Base-by-base conservation (phyloP, 2,888 invertebrate genomes). In the Horisme vitalbata region DNA sequence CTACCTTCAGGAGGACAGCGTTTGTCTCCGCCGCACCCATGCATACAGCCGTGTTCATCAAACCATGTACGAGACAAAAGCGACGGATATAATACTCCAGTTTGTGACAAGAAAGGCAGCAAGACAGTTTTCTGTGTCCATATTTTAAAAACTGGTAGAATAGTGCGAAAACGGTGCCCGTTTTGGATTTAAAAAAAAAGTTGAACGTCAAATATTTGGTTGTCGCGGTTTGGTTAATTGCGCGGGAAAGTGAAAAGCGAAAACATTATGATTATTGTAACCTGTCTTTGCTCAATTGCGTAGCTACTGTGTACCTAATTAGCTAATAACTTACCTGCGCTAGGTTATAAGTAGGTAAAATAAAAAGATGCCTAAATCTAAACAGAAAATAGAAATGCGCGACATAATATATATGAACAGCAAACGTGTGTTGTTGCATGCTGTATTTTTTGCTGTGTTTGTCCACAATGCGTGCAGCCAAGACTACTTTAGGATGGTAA, bases 41-140 rank as follows among this genome's bases (percentile, higher is more conserved):
- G 71, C 70, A 66, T 50, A 65, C 50, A 59, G 45, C 45, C 71
- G 79, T 86, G 86, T 52, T 78, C 83, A 86, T 54, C 84, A 83
- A 84, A 84, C 67, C 87, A 70, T 87, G 81, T 55, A 78, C 61
- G 78, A 83, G 83, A 89, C 87, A 89, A 88, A 84, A 81, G 82
- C 83, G 70, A 71, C 79, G 83, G 83, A 82, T 75, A 80, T 73
- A 78, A 77, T 75, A 73, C 75, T 76, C 68, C 86, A 88, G 88
- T 87, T 79, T 70, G 68, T 77, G 77, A 82, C 84, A 85, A 86
- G 87, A 84, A 82, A 80, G 63, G 61, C 67, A 55, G 55, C 68
- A 68, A 75, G 75, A 79, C 78, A 83, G 82, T 79, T 80, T 79
- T 74, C 73, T 71, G 73, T 68, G 56, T 52, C 55, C 9, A n/a